Evolutionary conservation across 2,797 vertebrate genomes (phyloP), one percentile per base, ranked within the genome.

Genomic region (Neosilurus mollespiculum): DNA sequence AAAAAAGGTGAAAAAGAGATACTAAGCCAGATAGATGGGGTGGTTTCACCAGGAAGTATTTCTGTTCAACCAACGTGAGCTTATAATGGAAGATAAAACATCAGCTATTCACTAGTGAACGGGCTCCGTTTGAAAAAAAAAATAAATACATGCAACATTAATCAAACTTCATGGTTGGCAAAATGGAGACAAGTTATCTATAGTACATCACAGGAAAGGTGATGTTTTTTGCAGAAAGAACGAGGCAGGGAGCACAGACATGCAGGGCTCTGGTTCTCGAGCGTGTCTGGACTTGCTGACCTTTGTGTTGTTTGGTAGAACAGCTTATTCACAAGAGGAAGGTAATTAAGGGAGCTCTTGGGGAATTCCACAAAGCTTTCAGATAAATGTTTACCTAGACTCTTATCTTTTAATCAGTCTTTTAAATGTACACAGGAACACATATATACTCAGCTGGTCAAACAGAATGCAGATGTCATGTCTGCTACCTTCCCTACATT

Each of bases 351-450:
- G 70, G 78, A 80, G 67, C 81, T 88, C 64, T 73, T n/a, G 80
- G 86, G 85, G 71, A 87, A 83, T 88, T 88, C 88, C 85, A 67
- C 81, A 83, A 71, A 86, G 24, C 73, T 82, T 81, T 78, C 59
- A 86, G 70, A 83, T 77, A 54, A 85, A 61, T 85, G 77, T 85
- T 85, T 82, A 58, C 80, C 81, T 83, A 51, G 64, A 81, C 62
- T 51, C 43, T 79, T 82, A 85, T 79, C 75, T 67, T 82, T 64
- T 30, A 30, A 30, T 30, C 81, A 62, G 51, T 26, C 77, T 67
- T 65, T 26, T 58, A 54, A 82, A 79, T 64, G 7, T 16, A 67
- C 61, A 81, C 15, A 80, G 64, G 6, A 75, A 78, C 61, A 83
- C 22, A 65, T 53, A 58, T 11, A 81, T 72, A 72, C 22, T 81